Evolutionary conservation across 2,113 vertebrate genomes (phyloP).

Genomic region (Melanotaenia duboulayi): DNA sequence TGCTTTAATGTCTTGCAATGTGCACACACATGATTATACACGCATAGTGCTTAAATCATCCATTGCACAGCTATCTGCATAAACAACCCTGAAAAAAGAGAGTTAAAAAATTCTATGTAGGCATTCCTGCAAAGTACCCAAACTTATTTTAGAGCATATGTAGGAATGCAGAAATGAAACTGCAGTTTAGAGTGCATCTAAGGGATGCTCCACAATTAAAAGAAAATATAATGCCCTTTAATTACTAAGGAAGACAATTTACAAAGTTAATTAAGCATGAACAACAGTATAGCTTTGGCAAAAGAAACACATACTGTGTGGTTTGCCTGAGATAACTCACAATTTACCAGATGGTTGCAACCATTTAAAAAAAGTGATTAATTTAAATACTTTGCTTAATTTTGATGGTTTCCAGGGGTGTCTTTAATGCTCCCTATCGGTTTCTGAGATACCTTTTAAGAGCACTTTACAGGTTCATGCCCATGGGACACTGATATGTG

Average conservation of each 20-base stretch:
- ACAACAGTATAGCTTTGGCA: conserved; percentile 48
- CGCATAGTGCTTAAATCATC: background rate
- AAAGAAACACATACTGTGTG: conserved; percentile 24
- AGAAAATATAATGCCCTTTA: conserved; percentile 43
- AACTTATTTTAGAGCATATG: background rate
- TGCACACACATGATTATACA: too few species aligned
- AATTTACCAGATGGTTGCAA: conserved; percentile 53
- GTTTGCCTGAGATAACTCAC: conserved; percentile 60
- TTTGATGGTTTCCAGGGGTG: conserved; percentile 55
- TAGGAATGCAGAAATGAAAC: too few species aligned
- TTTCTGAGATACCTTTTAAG: conserved; percentile 9
- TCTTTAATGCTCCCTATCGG: conserved; percentile 10
- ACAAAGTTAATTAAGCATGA: conserved; percentile 71
- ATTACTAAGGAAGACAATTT: conserved; percentile 55
- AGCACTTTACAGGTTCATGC: background rate
- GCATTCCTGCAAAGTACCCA: background rate
- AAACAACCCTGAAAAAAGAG: background rate
- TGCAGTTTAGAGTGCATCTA: background rate
- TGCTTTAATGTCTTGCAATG: too few species aligned
- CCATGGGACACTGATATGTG: too few species aligned
- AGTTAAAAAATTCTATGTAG: too few species aligned
- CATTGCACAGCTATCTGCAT: too few species aligned
- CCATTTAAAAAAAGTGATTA: conserved; percentile 60
- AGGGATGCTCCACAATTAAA: conserved; percentile 53
- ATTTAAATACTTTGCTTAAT: conserved; percentile 57